Evolutionary conservation across 2,888 invertebrate genomes (phyloP).

Genomic region (Acronicta leporina): DNA sequence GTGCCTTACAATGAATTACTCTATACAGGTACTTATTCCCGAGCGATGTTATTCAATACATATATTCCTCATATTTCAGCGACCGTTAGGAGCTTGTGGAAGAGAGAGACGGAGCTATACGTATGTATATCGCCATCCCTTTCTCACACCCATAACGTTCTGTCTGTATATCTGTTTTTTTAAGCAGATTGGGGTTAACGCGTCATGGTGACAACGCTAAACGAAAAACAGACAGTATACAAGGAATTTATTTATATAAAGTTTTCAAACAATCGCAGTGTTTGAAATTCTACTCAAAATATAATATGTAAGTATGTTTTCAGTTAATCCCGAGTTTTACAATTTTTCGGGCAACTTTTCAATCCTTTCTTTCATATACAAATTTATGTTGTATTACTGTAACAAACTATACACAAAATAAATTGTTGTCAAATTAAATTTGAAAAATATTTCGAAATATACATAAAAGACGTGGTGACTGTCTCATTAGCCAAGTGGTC

Average conservation of each 20-base stretch:
- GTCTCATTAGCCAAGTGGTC: too few relatives aligned
- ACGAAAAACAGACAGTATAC: constrained; percentile 2
- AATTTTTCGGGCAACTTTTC: too few relatives aligned
- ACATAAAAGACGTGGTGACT: too few relatives aligned
- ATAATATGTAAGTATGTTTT: too few relatives aligned
- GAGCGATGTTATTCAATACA: constrained; percentile 39
- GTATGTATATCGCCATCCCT: not conserved
- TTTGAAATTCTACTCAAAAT: constrained; percentile 10
- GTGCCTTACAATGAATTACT: constrained; percentile 32
- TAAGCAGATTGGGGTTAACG: too few relatives aligned
- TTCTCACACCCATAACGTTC: not conserved
- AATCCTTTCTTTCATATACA: too few relatives aligned
- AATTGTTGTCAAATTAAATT: too few relatives aligned
- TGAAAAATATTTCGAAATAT: too few relatives aligned
- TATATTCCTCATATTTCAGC: not conserved
- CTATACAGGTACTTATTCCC: constrained; percentile 54
- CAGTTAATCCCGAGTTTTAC: too few relatives aligned
- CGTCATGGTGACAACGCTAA: not conserved
- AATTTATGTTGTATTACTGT: too few relatives aligned
- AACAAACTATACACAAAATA: too few relatives aligned
- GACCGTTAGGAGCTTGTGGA: not conserved
- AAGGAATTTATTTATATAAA: constrained; percentile 4
- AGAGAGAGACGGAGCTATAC: not conserved
- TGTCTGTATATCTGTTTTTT: not conserved
- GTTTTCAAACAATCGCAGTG: constrained; percentile 15